Conservation (phyloP, 2,797 vertebrate species). For the Rhincodon typus region DNA sequence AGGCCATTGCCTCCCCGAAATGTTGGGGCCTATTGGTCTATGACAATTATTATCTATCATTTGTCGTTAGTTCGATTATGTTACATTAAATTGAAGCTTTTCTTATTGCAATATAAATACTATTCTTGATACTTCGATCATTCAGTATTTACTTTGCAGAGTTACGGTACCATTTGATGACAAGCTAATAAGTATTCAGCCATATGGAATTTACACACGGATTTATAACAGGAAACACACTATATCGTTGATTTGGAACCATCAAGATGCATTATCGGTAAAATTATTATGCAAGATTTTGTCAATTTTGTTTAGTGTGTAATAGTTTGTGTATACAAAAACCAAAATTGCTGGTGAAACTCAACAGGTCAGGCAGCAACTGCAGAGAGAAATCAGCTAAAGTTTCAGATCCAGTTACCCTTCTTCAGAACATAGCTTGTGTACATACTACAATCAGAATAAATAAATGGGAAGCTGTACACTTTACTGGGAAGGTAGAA, state of each 20-base stretch:
- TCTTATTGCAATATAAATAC: neutral
- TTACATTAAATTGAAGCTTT: neutral
- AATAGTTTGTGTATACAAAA: neutral
- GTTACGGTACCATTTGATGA: neutral
- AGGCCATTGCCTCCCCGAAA: neutral
- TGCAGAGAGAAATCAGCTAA: no score
- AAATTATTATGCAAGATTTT: neutral
- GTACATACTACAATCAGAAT: neutral
- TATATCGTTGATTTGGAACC: constrained; percentile 18
- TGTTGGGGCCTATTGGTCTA: neutral
- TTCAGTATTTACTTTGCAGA: neutral
- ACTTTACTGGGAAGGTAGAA: neutral
- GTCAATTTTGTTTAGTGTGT: neutral
- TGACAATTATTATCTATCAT: neutral
- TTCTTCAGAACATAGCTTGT: neutral
- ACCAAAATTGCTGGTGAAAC: no score
- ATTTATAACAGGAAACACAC: constrained; percentile 17
- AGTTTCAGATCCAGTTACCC: no score
- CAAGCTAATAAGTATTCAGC: neutral
- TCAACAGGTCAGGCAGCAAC: no score
- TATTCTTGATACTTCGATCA: neutral
- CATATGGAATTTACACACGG: constrained; percentile 13
- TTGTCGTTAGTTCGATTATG: neutral
- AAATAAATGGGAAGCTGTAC: neutral
- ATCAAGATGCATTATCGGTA: constrained; percentile 1